phyloP scores from a whole-genome alignment of 2,113 vertebrate genomes.

The Myrmecobius fasciatus region DNA sequence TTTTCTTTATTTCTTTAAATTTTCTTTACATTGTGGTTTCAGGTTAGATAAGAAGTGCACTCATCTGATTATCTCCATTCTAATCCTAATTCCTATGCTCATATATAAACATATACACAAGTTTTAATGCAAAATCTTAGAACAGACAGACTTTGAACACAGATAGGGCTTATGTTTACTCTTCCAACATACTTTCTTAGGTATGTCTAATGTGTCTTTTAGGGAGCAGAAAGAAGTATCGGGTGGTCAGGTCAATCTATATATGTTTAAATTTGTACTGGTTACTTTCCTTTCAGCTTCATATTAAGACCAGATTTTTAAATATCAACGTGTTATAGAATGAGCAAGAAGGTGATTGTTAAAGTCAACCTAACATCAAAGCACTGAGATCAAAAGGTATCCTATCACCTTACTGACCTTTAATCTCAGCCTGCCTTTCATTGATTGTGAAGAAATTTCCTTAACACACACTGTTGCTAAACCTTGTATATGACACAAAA shows the following conservation, averaged over 20 bases:
- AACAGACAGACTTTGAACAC: background rate
- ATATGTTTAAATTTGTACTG: background rate
- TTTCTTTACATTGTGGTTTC: background rate
- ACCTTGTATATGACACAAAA: background rate
- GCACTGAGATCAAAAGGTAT: background rate
- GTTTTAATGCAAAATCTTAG: background rate
- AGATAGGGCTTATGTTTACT: background rate
- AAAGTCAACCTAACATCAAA: background rate
- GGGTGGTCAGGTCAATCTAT: background rate
- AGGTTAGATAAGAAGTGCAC: background rate
- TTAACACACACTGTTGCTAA: background rate
- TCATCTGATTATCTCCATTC: background rate
- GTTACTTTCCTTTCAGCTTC: background rate
- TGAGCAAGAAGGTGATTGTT: background rate
- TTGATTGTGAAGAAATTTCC: background rate
- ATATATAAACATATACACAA: background rate
- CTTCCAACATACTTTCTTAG: rapidly evolving
- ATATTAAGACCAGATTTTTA: constrained; percentile 12
- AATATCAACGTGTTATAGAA: background rate
- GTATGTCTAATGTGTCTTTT: background rate
- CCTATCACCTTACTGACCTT: background rate
- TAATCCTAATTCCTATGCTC: background rate
- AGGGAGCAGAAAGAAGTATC: background rate
- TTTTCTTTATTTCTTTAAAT: background rate
- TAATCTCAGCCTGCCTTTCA: background rate